These are phyloP conservation scores for Caenorhabditis japonica DNA, from an alignment of 2,888 invertebrate species.

Conservation along the genomic window DNA sequence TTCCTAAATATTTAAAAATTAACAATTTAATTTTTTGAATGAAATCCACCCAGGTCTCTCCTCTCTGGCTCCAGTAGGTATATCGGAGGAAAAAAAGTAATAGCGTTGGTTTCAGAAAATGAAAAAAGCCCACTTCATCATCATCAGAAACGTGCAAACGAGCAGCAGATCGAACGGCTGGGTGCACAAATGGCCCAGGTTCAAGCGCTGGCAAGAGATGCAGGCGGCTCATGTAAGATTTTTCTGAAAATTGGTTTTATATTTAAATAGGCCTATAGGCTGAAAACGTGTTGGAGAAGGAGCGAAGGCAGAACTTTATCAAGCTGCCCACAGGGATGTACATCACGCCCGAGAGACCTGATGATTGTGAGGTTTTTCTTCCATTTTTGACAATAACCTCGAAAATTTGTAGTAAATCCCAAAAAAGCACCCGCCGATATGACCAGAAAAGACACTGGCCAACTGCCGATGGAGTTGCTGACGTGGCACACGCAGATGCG, in stretches of 20 bases:
- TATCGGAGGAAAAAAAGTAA: too few relatives aligned
- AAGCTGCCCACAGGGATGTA: slow-evolving; percentile 70
- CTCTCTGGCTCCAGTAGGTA: too few relatives aligned
- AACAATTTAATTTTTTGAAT: too few relatives aligned
- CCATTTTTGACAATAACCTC: not conserved
- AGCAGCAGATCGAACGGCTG: slow-evolving; percentile 31
- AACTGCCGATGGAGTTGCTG: slow-evolving; percentile 68
- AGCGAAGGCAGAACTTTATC: slow-evolving; percentile 61
- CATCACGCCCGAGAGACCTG: slow-evolving; percentile 71
- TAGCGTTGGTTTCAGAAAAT: too few relatives aligned
- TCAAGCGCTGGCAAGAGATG: slow-evolving; percentile 64
- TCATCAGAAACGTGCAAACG: slow-evolving; percentile 24
- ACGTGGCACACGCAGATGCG: slow-evolving; percentile 73
- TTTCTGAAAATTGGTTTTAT: too few relatives aligned
- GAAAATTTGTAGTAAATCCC: slow-evolving; percentile 63
- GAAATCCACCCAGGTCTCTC: too few relatives aligned
- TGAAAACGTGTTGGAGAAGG: slow-evolving; percentile 62
- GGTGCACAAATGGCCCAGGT: slow-evolving; percentile 59
- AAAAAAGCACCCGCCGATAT: slow-evolving; percentile 72
- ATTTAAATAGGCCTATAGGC: too few relatives aligned
- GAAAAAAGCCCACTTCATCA: slow-evolving; percentile 14
- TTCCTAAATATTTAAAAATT: not conserved
- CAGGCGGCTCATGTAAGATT: slow-evolving; percentile 47
- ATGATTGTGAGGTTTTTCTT: slow-evolving; percentile 60
- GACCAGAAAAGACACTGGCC: slow-evolving; percentile 68